A percentile compares a stretch with the other conserved stretches of the same genome.
phyloP scores from a whole-genome alignment of 2,888 invertebrate genomes.

The Aelia acuminata region DNA sequence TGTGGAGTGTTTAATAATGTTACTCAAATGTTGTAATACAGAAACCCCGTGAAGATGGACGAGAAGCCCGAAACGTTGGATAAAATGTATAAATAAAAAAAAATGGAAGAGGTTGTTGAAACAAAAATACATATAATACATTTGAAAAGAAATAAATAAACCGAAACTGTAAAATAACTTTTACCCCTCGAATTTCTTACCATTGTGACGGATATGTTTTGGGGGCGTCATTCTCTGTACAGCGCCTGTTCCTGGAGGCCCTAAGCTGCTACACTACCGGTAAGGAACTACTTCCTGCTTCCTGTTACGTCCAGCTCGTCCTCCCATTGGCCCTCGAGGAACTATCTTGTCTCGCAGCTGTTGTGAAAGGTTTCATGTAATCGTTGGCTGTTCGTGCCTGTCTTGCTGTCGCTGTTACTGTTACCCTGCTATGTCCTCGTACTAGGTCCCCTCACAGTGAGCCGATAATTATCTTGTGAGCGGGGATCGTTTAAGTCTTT shows the following conservation, averaged over 20 bases:
- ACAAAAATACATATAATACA: too few relatives aligned
- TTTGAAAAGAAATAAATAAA: not conserved
- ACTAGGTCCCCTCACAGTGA: not conserved
- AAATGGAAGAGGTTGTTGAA: too few relatives aligned
- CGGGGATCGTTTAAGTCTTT: not conserved
- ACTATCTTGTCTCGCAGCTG: conserved; percentile 6
- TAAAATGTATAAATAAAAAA: too few relatives aligned
- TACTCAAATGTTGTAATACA: too few relatives aligned
- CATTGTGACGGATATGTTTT: not conserved
- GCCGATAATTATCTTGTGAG: not conserved
- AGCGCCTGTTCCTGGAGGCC: too few relatives aligned
- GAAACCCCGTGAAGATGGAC: too few relatives aligned
- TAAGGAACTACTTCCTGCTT: conserved; percentile 28
- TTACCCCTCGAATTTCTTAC: not conserved
- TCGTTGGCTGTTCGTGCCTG: not conserved
- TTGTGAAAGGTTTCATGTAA: conserved; percentile 24
- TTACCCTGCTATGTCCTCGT: conserved; percentile 3
- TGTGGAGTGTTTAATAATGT: too few relatives aligned
- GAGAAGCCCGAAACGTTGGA: too few relatives aligned
- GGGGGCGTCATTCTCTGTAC: not conserved
- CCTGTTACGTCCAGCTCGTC: conserved; percentile 10
- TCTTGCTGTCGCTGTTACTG: not conserved
- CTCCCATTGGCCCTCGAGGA: not conserved
- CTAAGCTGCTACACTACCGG: conserved; percentile 4
- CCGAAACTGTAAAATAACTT: not conserved